Percentiles rank a stretch among this genome's conserved stretches.
These are phyloP conservation scores for Vimba vimba DNA, from an alignment of 2,113 vertebrate genomes.

Conservation along the genomic window DNA sequence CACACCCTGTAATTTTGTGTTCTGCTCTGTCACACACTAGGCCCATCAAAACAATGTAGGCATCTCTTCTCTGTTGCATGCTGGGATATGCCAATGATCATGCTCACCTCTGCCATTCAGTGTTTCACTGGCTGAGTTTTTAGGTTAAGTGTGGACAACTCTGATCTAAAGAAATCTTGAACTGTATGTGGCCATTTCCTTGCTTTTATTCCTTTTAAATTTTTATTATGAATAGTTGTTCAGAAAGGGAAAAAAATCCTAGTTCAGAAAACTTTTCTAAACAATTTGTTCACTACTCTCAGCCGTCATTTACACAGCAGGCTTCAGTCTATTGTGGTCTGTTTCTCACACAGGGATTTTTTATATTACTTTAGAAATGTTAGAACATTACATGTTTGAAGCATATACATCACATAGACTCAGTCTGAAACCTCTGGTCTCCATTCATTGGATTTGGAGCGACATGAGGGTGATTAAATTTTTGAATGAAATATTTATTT, in stretches of 20 bases:
- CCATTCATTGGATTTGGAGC: background rate
- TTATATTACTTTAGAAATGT: background rate
- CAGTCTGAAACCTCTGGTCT: too few relatives aligned
- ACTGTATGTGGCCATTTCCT: background rate
- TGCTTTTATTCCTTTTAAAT: background rate
- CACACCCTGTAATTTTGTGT: slow-evolving; percentile 46
- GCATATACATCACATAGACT: too few relatives aligned
- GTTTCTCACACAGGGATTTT: background rate
- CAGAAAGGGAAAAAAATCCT: too few relatives aligned
- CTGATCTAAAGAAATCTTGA: background rate
- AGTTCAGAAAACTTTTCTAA: background rate
- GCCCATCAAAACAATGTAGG: background rate
- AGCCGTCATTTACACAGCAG: background rate
- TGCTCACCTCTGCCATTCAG: slow-evolving; percentile 8
- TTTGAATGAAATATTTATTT: background rate
- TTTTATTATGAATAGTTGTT: background rate
- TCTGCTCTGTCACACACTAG: slow-evolving; percentile 37
- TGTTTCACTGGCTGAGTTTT: background rate
- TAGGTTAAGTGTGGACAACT: background rate
- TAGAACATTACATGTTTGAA: too few relatives aligned
- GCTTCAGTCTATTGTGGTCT: background rate
- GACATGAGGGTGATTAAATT: background rate
- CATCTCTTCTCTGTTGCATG: background rate
- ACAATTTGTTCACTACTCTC: background rate
- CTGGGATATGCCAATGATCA: slow-evolving; percentile 19